Evolutionary conservation across 2,797 vertebrate species (phyloP), one percentile per base, ranked within the genome.

Genomic region (Gadopsis bispinosus): DNA sequence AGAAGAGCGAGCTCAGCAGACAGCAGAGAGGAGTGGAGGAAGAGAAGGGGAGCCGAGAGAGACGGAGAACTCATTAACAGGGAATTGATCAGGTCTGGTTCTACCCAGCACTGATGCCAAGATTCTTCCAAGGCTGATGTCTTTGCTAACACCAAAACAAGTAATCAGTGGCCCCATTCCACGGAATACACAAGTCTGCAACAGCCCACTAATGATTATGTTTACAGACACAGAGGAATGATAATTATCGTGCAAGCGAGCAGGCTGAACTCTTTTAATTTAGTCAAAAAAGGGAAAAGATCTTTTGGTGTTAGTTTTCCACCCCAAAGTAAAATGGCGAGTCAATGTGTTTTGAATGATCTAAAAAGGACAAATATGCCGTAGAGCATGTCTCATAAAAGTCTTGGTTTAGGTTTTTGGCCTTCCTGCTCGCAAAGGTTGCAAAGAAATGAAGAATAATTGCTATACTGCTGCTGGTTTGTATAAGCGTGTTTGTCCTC

Each of bases 111-210:
- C 75, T 80, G 45, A 85, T 87, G 87, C 86, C 87, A 66, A 90
- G 87, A 91, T 71, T 80, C 79, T 67, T 75, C 86, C 62, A 41
- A 68, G 67, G 84, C 68, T 88, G 88, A 91, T 85, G 88, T 90
- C 88, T 90, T 73, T 86, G 74, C 88, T 87, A 86, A 83, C 81
- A 77, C 75, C 76, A 77, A 69, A 87, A 83, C 83, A 80, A 85
- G 82, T 81, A 79, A 89, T 88, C 83, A 88, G 86, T 41, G 59
- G 72, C 71, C 58, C 50, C 62, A 61, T 76, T 79, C 73, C 79
- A 75, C 51, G 55, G 61, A 66, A 85, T 63, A 69, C 74, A 75
- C 61, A 72, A 65, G 75, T 59, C 58, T 55, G 60, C 72, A 43
- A 33, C 17, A 61, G 74, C 80, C 61, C 65, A 7, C 79, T 82